Evolutionary conservation across 2,797 vertebrate genomes (phyloP), one percentile per base, ranked within the genome.

Genomic region (Sardinella longiceps): DNA sequence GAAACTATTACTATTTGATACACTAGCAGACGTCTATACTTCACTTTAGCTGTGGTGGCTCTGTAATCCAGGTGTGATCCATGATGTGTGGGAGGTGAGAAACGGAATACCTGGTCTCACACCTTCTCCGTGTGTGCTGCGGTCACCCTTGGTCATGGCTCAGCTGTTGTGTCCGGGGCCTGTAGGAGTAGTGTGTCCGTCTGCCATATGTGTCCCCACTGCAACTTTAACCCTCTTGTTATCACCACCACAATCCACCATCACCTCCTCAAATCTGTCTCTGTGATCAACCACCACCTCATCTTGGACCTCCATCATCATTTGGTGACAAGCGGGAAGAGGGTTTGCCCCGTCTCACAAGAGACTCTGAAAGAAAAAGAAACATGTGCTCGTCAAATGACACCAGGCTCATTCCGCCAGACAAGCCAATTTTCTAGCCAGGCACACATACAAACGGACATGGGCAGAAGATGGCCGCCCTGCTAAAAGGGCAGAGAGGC

Each of bases 401-500:
- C 70, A 77, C 70, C 70, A 7, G 70, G 33, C 20, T 43, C 28
- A 77, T 77, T 77, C 70, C 37, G 37, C 33, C 70, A 23, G 18
- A 50, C 45, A 20, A 20, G 43, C 39, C 45, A 83, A 66, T 86
- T 84, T 66, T n/a, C 33, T 20, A 39, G 70, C 33, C 14, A 77
- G 37, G 33, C 18, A 12, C 70, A n/a, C n/a, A n/a, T n/a, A n/a
- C 56, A 43, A 83, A 84, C 43, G 43, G 85, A 86, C 81, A 84
- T 39, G 53, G 80, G 84, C 56, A 84, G 87, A 86, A 83, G 81
- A 86, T 85, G 87, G 87, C 85, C 83, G 80, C 53, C 83, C 2
- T 23, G 37, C 86, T 83, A 88, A 89, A 89, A 86, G 86, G 66
- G 83, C 84, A 82, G 82, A 46, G 80, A 83, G 10, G 45, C 85